phyloP scores from a whole-genome alignment of 92 coral and sea anemone genomes.

The Epizoanthus scotinus region DNA sequence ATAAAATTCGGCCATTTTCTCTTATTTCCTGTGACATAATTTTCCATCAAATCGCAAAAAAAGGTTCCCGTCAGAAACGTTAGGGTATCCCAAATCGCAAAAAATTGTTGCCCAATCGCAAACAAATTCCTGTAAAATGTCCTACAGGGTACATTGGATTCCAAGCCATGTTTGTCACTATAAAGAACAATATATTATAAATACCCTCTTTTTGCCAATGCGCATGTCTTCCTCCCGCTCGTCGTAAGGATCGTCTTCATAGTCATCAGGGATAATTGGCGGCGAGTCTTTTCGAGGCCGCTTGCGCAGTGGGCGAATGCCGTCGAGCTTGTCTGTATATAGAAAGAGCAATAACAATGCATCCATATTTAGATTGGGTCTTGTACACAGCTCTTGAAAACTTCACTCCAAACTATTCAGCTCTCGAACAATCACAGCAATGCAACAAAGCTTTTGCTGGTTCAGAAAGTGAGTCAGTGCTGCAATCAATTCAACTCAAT shows the following conservation, averaged over 20 bases:
- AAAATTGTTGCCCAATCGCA: no score
- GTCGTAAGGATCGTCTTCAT: constrained; percentile 96
- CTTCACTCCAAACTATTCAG: constrained; percentile 2
- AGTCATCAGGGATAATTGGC: constrained; percentile 65
- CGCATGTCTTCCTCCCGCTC: constrained; percentile 99
- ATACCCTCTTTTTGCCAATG: constrained; percentile 96
- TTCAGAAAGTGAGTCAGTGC: no score
- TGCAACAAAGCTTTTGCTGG: no score
- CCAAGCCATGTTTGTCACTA: background rate
- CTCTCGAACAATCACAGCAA: no score
- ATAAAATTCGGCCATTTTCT: no score
- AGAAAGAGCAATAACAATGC: background rate
- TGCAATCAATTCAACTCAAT: no score
- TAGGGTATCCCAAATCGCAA: no score
- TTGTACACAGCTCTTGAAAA: background rate
- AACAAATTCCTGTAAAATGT: no score
- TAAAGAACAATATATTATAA: background rate
- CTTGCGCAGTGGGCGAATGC: constrained; percentile 83
- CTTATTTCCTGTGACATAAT: no score
- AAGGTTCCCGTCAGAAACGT: no score
- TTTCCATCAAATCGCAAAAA: no score
- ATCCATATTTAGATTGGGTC: background rate
- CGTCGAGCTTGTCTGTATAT: constrained; percentile 89
- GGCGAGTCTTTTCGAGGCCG: constrained; percentile 77
- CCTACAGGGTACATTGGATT: background rate